phyloP scores from a whole-genome alignment of 2,888 invertebrate genomes.

The Plebejus melissa region DNA sequence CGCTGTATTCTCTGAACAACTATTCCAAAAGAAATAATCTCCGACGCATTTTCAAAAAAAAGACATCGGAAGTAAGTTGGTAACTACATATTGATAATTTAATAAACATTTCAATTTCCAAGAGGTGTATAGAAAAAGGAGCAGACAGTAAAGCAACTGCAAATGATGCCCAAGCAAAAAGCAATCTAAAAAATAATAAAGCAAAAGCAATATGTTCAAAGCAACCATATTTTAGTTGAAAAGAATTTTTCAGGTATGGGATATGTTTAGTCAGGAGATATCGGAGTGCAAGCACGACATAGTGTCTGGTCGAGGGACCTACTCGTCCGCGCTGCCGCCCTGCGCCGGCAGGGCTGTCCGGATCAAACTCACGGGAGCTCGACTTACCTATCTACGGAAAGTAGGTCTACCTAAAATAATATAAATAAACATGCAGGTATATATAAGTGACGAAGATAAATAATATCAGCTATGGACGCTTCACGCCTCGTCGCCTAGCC shows the following conservation, averaged over 20 bases:
- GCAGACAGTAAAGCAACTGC: neutral
- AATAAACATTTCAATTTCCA: neutral
- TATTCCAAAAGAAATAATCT: slow-evolving; percentile 87
- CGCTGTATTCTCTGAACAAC: slow-evolving; percentile 87
- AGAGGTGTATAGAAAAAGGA: neutral
- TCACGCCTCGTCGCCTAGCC: too few species aligned
- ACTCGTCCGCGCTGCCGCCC: slow-evolving; percentile 83
- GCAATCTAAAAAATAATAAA: neutral
- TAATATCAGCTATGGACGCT: too few species aligned
- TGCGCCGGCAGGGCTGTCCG: slow-evolving; percentile 86
- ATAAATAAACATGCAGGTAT: too few species aligned
- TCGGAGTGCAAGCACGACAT: slow-evolving; percentile 85
- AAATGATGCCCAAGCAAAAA: neutral
- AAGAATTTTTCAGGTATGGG: slow-evolving; percentile 79
- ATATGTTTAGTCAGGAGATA: slow-evolving; percentile 87
- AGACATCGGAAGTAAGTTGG: slow-evolving; percentile 78
- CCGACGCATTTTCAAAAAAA: slow-evolving; percentile 82
- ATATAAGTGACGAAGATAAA: too few species aligned
- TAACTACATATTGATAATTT: neutral
- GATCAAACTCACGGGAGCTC: slow-evolving; percentile 82
- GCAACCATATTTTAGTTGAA: neutral
- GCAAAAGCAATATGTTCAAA: neutral
- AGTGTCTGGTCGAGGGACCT: slow-evolving; percentile 78
- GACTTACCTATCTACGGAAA: slow-evolving; percentile 79
- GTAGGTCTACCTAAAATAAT: slow-evolving; percentile 47